Base-by-base conservation (phyloP, 2,113 vertebrate species). In the Sceloporus undulatus region DNA sequence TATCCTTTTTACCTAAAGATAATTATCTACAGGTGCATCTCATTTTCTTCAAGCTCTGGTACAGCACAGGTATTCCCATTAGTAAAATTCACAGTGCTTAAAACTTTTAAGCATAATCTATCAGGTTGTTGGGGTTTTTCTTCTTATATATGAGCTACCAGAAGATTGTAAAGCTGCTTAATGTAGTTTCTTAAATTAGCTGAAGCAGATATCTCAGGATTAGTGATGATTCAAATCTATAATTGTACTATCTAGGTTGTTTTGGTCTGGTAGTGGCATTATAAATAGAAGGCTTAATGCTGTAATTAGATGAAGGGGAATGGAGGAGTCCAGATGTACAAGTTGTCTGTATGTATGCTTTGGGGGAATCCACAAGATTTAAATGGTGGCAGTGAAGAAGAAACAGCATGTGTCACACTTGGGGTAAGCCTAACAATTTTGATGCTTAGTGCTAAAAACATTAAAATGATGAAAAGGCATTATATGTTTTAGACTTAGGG, bases 271-370 rank as follows among this genome's bases (percentile, higher is more conserved):
- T 93, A 91, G 86, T 90, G 79, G 92, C 83, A 94, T 94, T 95
- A 96, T 96, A 96, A 95, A 95, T 94, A 96, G 93, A 90, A 95
- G 89, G 94, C 86, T 96, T 96, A 95, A 92, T 95, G 90, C 93
- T 95, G 89, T 94, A 93, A 94, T 92, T 91, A 89, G 84, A 34
- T 88, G 91, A 0, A 92, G 86, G 90, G 2, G 73, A 84, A 3
- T 82, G 48, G 34, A 2, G 71, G 82, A 68, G 90, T 84, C 80
- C 62, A 62, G 77, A 86, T 93, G 91, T 87, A 86, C 38, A 90
- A 56, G 0, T 86, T 79, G 19, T 2, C 86, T 27, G 80, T 71
- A n/a, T 82, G 1, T 65, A 9, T 90, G 88, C 85, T 91, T 2
- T 90, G 93, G 92, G 93, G 93, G 87, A 92, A 92, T 79, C 85